Evolutionary conservation across 2,888 invertebrate genomes (phyloP).

Genomic region (Hoplodrina blanda): DNA sequence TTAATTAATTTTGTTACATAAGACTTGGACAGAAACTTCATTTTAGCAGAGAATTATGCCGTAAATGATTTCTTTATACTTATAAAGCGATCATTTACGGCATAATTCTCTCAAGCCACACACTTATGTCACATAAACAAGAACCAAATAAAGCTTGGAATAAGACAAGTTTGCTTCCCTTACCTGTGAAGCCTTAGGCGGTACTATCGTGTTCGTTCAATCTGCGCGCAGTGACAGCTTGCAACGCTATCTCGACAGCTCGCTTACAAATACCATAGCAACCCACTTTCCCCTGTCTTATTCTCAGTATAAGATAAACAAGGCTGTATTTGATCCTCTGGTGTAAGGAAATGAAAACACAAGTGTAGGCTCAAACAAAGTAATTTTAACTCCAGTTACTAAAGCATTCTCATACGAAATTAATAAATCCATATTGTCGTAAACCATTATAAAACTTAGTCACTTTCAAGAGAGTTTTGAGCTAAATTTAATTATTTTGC

Average conservation of each 20-base stretch:
- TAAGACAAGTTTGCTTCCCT: conserved; percentile 15
- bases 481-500: conserved; percentile 72
- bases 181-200: conserved; percentile 27
- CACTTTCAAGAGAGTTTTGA: conserved; percentile 61
- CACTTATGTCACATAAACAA: conserved; percentile 6
- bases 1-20: not conserved
- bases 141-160: not conserved
- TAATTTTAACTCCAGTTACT: conserved; percentile 3
- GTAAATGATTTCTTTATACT: no score
- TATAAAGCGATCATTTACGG: no score
- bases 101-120: no score
- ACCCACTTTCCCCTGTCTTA: conserved; percentile 51
- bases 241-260: conserved; percentile 53
- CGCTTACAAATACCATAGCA: conserved; percentile 52
- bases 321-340: conserved; percentile 26
- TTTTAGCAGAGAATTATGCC: not conserved
- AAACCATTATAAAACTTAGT: conserved; percentile 62
- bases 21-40: not conserved
- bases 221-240: conserved; percentile 44
- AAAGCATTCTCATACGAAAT: conserved; percentile 40
- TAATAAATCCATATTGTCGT: conserved; percentile 61
- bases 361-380: not conserved
- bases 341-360: conserved; percentile 14
- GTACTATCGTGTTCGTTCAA: conserved; percentile 45
- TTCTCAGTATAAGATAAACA: conserved; percentile 35